phyloP scores from a whole-genome alignment of 2,797 vertebrate genomes.

The Sebastes kiyomatsui region DNA sequence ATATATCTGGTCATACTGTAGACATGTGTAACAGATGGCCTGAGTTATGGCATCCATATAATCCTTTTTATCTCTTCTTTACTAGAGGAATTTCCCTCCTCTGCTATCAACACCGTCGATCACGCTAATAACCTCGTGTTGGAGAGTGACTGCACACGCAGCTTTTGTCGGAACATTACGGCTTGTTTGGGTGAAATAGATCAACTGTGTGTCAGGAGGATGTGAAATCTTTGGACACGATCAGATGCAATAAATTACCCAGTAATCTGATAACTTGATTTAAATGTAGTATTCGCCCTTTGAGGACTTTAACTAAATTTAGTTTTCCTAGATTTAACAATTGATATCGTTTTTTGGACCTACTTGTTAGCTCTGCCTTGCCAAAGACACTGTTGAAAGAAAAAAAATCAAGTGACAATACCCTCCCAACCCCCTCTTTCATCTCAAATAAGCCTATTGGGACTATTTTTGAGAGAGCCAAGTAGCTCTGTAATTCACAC shows the following conservation, averaged over 20 bases:
- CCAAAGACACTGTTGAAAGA: conserved; percentile 47
- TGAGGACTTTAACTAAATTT: conserved; percentile 24
- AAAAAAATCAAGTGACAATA: conserved; percentile 46
- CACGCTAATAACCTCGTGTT: conserved; percentile 7
- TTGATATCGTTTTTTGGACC: conserved; percentile 36
- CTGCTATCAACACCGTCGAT: conserved; percentile 18
- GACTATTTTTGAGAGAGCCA: conserved; percentile 57
- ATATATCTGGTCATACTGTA: conserved; percentile 41
- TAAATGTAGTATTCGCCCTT: not conserved
- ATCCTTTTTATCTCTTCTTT: conserved; percentile 42
- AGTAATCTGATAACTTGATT: not conserved
- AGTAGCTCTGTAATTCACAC: conserved; percentile 61
- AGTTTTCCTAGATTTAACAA: conserved; percentile 27
- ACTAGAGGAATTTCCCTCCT: conserved; percentile 49
- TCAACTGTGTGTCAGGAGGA: conserved; percentile 18
- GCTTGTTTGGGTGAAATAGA: conserved; percentile 8
- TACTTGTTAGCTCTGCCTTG: conserved; percentile 34
- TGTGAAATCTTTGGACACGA: conserved; percentile 14
- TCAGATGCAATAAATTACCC: not conserved
- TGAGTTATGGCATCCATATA: conserved; percentile 47
- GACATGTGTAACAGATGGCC: conserved; percentile 61
- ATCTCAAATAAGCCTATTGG: conserved; percentile 62
- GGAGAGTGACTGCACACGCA: not conserved
- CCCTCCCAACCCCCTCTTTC: conserved; percentile 43
- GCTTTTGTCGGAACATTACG: conserved; percentile 9